Base-by-base conservation (phyloP, 2,797 vertebrate species). In the Kryptolebias ocellatus region DNA sequence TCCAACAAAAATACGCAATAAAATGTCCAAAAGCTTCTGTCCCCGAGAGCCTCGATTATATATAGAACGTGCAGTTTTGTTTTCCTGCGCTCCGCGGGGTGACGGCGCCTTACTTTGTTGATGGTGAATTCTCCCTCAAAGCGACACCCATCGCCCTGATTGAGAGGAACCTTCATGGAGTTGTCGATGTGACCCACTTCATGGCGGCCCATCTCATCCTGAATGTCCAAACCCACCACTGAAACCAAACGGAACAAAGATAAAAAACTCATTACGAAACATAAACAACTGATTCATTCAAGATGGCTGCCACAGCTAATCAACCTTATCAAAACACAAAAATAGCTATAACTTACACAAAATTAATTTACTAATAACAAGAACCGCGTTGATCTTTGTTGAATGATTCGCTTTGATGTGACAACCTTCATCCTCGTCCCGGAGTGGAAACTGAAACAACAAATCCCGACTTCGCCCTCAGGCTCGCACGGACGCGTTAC, bases 121-220 rank as follows among this genome's bases (percentile, higher is more conserved):
- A 99, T 98, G 87, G 89, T 96, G 92, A 99, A 99, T 73, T 95
- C 95, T n/a, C 98, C 97, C 87, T 99, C 97, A 31, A 99, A 99
- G 79, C 97, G 96, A 90, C 98, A 99, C 44, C 98, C 98, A 0
- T 83, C 92, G 2, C 96, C 96, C 0, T 95, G 93, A 79, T 94
- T 96, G 37, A 99, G 94, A 0, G 96, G 94, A 67, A 99, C 87
- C 91, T 98, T 99, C 97, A 99, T 98, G 0, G 98, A 99, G 89
- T 99, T 99, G 90, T 99, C 98, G 20, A 98, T 97, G 89, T 98
- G 98, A 59, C 98, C 98, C 65, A 99, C 97, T 86, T 99, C 98
- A 0, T 99, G 98, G 49, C 98, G 94, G 73, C 98, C 98, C 98
- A 99, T 99, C 91, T 99, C 98, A 93, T 99, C 98, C 77, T 99